Evolutionary conservation across 2,797 vertebrate genomes (phyloP).

Genomic region (Iguana delicatissima): DNA sequence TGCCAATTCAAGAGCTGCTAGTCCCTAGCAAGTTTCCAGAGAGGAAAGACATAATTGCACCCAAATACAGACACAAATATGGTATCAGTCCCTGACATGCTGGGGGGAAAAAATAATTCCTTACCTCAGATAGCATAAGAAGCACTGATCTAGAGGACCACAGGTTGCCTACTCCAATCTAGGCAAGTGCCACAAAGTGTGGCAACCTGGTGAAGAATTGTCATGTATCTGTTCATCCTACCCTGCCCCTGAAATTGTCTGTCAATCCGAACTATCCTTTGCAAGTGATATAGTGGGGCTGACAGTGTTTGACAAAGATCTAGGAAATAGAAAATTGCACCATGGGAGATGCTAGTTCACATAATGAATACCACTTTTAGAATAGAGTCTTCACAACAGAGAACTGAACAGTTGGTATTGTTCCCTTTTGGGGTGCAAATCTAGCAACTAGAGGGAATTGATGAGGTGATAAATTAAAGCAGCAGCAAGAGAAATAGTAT

Average conservation of each 20-base stretch:
- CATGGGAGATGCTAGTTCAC: neutral
- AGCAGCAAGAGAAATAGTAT: slow-evolving; percentile 49
- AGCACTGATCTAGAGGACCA: no score
- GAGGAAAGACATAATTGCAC: no score
- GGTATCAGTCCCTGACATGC: no score
- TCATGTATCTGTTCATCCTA: neutral
- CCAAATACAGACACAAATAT: no score
- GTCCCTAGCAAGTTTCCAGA: no score
- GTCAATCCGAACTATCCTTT: neutral
- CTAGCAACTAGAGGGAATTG: slow-evolving; percentile 42
- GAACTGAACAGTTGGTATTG: slow-evolving; percentile 64
- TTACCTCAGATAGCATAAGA: no score
- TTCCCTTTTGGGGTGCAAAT: slow-evolving; percentile 61
- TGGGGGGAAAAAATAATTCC: no score
- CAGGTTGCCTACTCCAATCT: no score
- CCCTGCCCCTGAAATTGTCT: neutral
- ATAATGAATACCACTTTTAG: neutral
- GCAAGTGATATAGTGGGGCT: neutral
- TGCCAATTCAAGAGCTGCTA: no score
- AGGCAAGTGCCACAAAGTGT: neutral
- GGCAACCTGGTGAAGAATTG: neutral
- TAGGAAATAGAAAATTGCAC: neutral
- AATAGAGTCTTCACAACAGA: slow-evolving; percentile 54
- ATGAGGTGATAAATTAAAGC: slow-evolving; percentile 58
- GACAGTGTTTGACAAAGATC: neutral